Evolutionary conservation across 2,888 invertebrate species (phyloP).

Genomic region (Chalcis sispes): DNA sequence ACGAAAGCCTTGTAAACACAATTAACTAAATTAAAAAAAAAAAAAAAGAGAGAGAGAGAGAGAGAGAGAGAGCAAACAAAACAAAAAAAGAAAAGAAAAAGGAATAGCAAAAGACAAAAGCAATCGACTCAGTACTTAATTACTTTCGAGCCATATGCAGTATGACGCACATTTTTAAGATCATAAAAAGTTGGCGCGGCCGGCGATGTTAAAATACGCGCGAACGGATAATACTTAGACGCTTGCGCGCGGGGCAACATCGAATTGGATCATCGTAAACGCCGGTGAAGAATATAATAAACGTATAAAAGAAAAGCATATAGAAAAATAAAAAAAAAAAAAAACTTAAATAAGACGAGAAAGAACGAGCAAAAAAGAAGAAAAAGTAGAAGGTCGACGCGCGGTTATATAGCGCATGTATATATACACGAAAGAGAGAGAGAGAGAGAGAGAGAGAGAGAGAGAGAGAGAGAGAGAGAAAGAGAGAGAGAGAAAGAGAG

Average conservation of each 20-base stretch:
- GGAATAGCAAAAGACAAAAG: background rate
- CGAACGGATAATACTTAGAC: background rate
- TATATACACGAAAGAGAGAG: too few species aligned
- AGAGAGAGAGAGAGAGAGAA: constrained; percentile 14
- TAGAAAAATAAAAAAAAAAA: too few species aligned
- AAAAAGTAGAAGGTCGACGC: too few species aligned
- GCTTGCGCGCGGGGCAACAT: constrained; percentile 16
- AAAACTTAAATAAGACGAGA: too few species aligned
- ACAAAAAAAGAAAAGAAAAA: background rate
- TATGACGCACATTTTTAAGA: constrained; percentile 33
- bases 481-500: constrained; percentile 41
- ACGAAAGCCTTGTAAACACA: background rate
- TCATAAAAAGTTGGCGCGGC: constrained; percentile 45
- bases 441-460: background rate
- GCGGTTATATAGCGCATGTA: too few species aligned
- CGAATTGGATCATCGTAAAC: constrained; percentile 54
- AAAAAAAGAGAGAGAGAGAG: constrained; percentile 13
- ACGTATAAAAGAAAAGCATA: too few species aligned
- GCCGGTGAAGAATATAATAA: too few species aligned
- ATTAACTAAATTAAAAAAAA: constrained; percentile 33
- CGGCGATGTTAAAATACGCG: constrained; percentile 40
- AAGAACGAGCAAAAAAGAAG: too few species aligned
- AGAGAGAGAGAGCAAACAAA: constrained; percentile 19
- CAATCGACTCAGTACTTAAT: constrained; percentile 38
- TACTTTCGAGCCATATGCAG: constrained; percentile 38